Conservation (phyloP, 2,113 vertebrate species). For the Pseudopipra pipra region DNA sequence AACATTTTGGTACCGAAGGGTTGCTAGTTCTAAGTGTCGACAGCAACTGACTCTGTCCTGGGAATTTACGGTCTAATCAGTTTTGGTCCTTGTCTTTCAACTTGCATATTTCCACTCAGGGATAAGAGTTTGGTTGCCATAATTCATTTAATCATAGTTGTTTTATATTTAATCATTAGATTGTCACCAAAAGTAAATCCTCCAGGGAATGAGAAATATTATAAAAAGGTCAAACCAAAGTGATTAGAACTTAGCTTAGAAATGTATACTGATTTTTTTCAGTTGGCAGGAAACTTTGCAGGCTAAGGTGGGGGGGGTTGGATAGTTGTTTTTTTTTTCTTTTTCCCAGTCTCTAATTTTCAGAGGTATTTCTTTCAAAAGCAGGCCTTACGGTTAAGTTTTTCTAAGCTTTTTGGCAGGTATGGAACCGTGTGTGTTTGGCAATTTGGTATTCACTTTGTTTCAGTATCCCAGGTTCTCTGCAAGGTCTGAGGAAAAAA, state of each 20-base stretch:
- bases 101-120: background rate
- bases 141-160: background rate
- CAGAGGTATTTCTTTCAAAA: background rate
- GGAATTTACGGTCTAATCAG: background rate
- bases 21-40: accelerated
- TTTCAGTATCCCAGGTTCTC: background rate
- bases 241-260: background rate
- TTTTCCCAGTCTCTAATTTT: background rate
- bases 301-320: background rate
- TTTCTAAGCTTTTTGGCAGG: background rate
- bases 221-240: background rate
- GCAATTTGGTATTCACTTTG: background rate
- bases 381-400: background rate
- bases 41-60: background rate
- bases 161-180: background rate
- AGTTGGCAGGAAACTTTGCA: background rate
- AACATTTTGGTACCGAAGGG: background rate
- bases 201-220: background rate
- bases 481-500: background rate
- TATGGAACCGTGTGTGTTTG: background rate
- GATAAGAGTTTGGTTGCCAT: background rate
- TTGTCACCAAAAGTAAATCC: background rate
- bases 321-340: background rate
- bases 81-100: background rate
- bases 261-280: background rate